Evolutionary conservation across 2,113 vertebrate species (phyloP), one percentile per base, ranked within the genome.

Genomic region (Nannobrachium achirus): DNA sequence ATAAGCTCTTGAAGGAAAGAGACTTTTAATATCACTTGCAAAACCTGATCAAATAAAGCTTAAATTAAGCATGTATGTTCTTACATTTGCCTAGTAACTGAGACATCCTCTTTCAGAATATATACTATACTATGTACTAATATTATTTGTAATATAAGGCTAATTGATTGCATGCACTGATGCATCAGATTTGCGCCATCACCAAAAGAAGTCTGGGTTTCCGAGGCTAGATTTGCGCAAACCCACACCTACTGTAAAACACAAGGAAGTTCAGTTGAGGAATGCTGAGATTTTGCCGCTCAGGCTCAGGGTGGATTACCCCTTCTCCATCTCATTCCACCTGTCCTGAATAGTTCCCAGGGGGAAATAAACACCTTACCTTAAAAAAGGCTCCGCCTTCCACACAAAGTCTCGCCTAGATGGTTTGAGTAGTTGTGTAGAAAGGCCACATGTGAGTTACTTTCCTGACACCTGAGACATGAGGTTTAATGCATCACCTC

Each of bases 391-490:
- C 44, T 49, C 58, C 62, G 18, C 20, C 25, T 18, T 20, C 25
- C 51, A 52, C 50, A 52, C 18, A 52, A 52, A 52, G 8, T 19
- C 50, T 48, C 13, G n/a, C 45, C 45, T 48, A n/a, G 10, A 1
- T n/a, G 14, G 14, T 48, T 13, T 48, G 45, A 48, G 13, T 13
- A 48, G 11, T 48, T 48, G 45, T 13, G 45, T 13, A 48, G n/a
- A 48, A 48, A 14, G 45, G 11, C 20, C 45, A 48, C 45, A 14
- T 48, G 45, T 11, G 45, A 48, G 45, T 48, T 48, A 10, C 45
- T 51, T 48, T 20, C 56, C 14, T 41, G 69, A 57, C 50, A 75
- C 33, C 44, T 45, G 67, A 80, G 49, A 62, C 53, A 7, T 16
- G 6, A 49, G 8, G 16, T 51, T 13, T 40, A 13, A 57, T 11